A percentile compares a stretch with the other conserved stretches of the same genome.
phyloP scores from a whole-genome alignment of 2,888 invertebrate genomes.

The Callimorpha dominula region DNA sequence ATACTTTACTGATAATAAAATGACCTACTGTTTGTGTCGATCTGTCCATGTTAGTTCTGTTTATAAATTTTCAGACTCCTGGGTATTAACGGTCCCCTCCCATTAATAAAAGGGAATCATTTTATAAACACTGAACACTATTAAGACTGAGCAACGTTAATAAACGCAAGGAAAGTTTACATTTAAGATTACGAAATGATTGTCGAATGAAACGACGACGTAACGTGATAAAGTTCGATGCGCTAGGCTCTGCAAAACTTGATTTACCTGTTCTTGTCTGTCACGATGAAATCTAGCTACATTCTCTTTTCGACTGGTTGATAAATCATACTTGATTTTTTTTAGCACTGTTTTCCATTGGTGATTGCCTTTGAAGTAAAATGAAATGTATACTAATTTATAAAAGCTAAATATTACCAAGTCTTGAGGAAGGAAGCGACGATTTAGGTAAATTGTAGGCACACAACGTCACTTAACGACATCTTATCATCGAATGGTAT shows the following conservation, averaged over 20 bases:
- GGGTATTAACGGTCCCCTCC: too few relatives aligned
- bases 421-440: too few relatives aligned
- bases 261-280: conserved; percentile 69
- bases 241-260: conserved; percentile 67
- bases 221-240: conserved; percentile 61
- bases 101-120: background rate
- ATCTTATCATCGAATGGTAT: too few relatives aligned
- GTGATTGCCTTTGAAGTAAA: background rate
- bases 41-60: too few relatives aligned
- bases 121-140: background rate
- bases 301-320: conserved; percentile 46
- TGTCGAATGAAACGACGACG: conserved; percentile 47
- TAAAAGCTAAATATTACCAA: too few relatives aligned
- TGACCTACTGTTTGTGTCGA: too few relatives aligned
- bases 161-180: conserved; percentile 12
- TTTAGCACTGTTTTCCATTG: conserved; percentile 16
- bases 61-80: too few relatives aligned
- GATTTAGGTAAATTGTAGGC: too few relatives aligned
- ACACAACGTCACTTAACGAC: too few relatives aligned
- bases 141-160: background rate
- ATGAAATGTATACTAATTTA: background rate
- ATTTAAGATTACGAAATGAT: conserved; percentile 37
- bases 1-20: too few relatives aligned
- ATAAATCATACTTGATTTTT: conserved; percentile 22
- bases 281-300: conserved; percentile 56